Evolutionary conservation across 2,797 vertebrate species (phyloP), one percentile per base, ranked within the genome.

Genomic region (Tragelaphus oryx): DNA sequence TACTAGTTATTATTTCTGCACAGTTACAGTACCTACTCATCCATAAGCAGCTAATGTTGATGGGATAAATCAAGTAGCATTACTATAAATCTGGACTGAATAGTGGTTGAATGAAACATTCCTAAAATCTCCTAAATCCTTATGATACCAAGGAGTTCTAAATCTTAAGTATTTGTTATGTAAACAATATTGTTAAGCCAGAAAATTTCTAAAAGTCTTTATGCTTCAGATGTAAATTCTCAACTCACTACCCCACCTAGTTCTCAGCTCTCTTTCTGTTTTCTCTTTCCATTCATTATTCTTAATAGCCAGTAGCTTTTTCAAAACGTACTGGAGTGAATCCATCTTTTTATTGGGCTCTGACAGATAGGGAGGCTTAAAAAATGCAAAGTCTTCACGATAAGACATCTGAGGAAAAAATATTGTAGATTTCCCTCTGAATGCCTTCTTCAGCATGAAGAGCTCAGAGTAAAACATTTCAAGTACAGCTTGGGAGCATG

Each of bases 401-500:
- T 86, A 95, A 97, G 95, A 52, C 59, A 94, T 68, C 65, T 97
- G 96, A 80, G 5, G 13, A 98, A 98, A 97, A 96, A 92, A 95
- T 2, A 52, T 48, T 84, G 76, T 83, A 62, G 33, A 91, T 94
- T 97, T 97, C 6, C 91, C 97, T 96, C 81, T 95, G 68, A 84
- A 94, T 94, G n/a, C 50, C 14, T 92, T 96, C 87, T 97, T 76
- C 80, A 93, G 75, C 37, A 74, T 60, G 75, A 94, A 95, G 85
- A 76, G 52, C 54, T 59, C 91, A 75, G 52, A 95, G 95, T 57
- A 83, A 97, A 98, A 92, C 14, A 85, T 95, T 97, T 85, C 84
- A 22, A 87, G 20, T 91, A 16, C 7, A 24, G 71, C 46, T 87
- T 30, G 5, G 96, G 96, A 96, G 37, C 3, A 57, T 26, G 87